Evolutionary conservation across 2,797 vertebrate species (phyloP).

Genomic region (Pipistrellus pygmaeus): DNA sequence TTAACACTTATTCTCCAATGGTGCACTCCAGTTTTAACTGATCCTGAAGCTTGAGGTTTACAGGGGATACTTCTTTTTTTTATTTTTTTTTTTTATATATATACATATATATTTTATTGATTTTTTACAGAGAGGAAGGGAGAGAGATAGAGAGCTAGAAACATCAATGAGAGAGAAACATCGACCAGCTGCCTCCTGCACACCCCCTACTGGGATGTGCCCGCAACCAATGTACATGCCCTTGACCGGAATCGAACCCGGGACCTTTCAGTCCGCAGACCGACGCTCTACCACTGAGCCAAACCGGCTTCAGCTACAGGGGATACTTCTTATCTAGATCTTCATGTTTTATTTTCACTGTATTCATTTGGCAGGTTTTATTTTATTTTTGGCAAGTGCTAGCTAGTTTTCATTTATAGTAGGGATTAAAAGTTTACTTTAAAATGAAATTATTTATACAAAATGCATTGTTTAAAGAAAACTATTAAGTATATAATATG

Average conservation of each 20-base stretch:
- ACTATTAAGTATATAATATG: background rate
- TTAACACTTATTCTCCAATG: background rate
- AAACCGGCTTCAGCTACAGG: too few species aligned
- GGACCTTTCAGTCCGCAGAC: too few species aligned
- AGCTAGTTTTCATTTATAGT: constrained; percentile 38
- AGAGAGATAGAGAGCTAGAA: too few species aligned
- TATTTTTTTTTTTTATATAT: too few species aligned
- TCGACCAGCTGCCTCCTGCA: too few species aligned
- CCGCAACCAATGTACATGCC: too few species aligned
- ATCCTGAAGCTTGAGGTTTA: background rate
- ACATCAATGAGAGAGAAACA: too few species aligned
- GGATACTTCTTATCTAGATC: background rate
- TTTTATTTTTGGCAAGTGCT: constrained; percentile 56
- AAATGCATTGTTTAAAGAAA: constrained; percentile 43
- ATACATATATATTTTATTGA: too few species aligned
- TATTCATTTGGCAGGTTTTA: constrained; percentile 53
- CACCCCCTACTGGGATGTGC: too few species aligned
- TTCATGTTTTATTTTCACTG: constrained; percentile 20
- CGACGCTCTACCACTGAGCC: too few species aligned
- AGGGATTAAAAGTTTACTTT: constrained; percentile 45
- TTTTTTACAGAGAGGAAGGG: too few species aligned
- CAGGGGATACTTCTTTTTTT: background rate
- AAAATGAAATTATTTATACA: background rate
- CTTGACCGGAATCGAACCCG: too few species aligned
- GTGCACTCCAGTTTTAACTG: background rate